These are phyloP conservation scores for Stenodema calcarata DNA, from an alignment of 2,888 invertebrate species.

Conservation along the genomic window DNA sequence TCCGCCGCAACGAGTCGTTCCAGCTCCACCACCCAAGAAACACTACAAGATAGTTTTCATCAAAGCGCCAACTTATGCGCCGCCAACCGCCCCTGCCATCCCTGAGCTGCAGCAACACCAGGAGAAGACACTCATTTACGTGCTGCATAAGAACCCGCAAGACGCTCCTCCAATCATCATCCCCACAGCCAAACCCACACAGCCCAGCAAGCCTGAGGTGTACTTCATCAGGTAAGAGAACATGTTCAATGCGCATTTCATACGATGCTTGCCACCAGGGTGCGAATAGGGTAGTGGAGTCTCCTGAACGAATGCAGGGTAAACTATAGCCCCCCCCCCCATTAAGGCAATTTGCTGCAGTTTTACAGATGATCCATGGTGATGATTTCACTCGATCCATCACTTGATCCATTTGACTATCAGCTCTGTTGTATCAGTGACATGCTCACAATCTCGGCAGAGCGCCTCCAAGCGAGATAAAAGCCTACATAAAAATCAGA, in stretches of 20 bases:
- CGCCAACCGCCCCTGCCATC: constrained; percentile 56
- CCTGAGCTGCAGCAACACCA: constrained; percentile 57
- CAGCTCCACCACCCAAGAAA: constrained; percentile 57
- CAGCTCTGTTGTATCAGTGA: too few relatives aligned
- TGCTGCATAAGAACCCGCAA: constrained; percentile 58
- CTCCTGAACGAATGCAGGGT: too few relatives aligned
- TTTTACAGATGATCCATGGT: too few relatives aligned
- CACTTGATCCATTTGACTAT: too few relatives aligned
- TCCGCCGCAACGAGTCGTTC: constrained; percentile 56
- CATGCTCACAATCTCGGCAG: too few relatives aligned
- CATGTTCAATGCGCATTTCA: background rate
- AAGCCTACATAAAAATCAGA: too few relatives aligned
- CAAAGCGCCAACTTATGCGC: constrained; percentile 57
- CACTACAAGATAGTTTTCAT: constrained; percentile 59
- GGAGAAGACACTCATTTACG: constrained; percentile 58
- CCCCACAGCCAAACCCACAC: constrained; percentile 56
- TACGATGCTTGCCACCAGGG: too few relatives aligned
- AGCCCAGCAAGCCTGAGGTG: constrained; percentile 58
- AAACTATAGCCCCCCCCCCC: too few relatives aligned
- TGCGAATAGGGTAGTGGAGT: too few relatives aligned
- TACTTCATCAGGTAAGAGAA: constrained; percentile 56
- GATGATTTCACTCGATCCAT: too few relatives aligned
- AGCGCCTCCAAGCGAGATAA: too few relatives aligned
- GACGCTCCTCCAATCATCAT: constrained; percentile 57
- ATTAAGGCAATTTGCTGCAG: too few relatives aligned